phyloP scores from a whole-genome alignment of 2,797 vertebrate genomes.

The Nannoperca obscura region DNA sequence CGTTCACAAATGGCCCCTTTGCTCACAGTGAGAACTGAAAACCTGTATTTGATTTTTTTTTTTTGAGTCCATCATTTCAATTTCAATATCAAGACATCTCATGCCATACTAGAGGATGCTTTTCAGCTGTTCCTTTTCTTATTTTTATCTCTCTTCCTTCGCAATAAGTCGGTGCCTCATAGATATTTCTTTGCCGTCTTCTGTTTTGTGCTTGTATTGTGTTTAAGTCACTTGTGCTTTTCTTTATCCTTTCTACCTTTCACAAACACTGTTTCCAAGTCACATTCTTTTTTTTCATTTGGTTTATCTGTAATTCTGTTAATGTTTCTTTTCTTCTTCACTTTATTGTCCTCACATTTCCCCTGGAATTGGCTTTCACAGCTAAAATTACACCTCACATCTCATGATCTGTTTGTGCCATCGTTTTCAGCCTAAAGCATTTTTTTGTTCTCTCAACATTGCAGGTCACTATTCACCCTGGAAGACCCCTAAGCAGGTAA shows the following conservation, averaged over 20 bases:
- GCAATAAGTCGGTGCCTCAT: neutral
- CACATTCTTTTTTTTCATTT: constrained; percentile 11
- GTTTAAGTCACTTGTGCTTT: constrained; percentile 14
- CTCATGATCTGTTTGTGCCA: constrained; percentile 35
- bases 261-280: constrained; percentile 9
- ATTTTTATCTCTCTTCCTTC: neutral
- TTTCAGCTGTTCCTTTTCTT: neutral
- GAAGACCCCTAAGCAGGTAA: constrained; percentile 99
- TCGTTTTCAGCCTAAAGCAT: constrained; percentile 78
- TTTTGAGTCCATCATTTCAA: constrained; percentile 1
- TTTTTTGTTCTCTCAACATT: constrained; percentile 89
- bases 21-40: neutral
- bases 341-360: constrained; percentile 6
- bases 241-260: constrained; percentile 24
- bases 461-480: constrained; percentile 99
- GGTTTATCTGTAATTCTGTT: constrained; percentile 34
- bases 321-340: neutral
- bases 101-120: neutral
- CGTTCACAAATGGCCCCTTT: constrained; percentile 19
- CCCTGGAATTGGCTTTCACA: neutral
- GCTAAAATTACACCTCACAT: constrained; percentile 19
- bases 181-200: constrained; percentile 20
- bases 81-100: neutral
- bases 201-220: constrained; percentile 25
- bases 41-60: neutral